Evolutionary conservation across 2,888 invertebrate genomes (phyloP).

Genomic region (Clepsis dumicolana): DNA sequence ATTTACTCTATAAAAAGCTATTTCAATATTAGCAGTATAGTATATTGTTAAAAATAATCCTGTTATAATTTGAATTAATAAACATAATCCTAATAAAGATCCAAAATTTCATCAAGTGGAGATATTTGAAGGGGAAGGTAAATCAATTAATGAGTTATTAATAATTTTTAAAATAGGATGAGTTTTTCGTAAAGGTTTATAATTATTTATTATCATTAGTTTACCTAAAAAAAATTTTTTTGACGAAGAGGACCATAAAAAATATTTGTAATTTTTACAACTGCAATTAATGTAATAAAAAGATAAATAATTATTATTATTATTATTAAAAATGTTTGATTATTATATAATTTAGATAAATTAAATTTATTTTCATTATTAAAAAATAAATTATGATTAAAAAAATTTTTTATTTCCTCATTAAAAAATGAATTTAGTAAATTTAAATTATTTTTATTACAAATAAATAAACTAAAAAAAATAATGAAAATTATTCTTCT

Average conservation of each 20-base stretch:
- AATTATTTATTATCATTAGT: constrained; percentile 79
- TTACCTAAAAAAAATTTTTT: constrained; percentile 46
- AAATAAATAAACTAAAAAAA: constrained; percentile 54
- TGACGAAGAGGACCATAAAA: constrained; percentile 84
- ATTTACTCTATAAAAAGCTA: constrained; percentile 88
- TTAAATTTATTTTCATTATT: constrained; percentile 76
- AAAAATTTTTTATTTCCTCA: constrained; percentile 58
- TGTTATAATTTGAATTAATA: constrained; percentile 88
- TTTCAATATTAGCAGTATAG: constrained; percentile 87
- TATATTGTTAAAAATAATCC: constrained; percentile 90
- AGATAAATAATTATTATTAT: constrained; percentile 86
- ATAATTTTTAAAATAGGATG: constrained; percentile 85
- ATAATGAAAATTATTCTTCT: constrained; percentile 53
- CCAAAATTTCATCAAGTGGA: constrained; percentile 90
- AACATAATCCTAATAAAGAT: constrained; percentile 87
- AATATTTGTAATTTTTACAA: constrained; percentile 87
- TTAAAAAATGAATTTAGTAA: constrained; percentile 67
- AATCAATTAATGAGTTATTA: constrained; percentile 85
- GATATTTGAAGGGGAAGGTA: constrained; percentile 88
- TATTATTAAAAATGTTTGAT: constrained; percentile 79
- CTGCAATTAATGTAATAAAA: constrained; percentile 85
- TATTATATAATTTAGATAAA: constrained; percentile 84
- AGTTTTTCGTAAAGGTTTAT: constrained; percentile 72
- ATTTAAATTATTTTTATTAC: constrained; percentile 60
- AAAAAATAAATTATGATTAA: constrained; percentile 52